Conservation (phyloP, 2,797 vertebrate genomes). For the Chaetophractus vellerosus region DNA sequence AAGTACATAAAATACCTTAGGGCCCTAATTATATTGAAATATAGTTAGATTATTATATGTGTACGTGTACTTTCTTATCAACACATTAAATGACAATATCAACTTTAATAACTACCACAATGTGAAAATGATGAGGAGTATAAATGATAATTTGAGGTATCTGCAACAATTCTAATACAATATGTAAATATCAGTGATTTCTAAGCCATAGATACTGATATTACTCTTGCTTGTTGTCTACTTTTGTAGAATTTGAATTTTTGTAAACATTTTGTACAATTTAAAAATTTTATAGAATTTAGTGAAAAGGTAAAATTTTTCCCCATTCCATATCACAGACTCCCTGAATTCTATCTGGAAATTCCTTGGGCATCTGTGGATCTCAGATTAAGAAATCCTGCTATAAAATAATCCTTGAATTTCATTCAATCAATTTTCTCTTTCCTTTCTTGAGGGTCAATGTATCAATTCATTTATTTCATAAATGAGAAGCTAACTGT, state of each 20-base stretch:
- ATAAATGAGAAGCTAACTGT: background rate
- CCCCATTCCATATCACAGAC: background rate
- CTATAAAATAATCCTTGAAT: background rate
- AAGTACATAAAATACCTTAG: background rate
- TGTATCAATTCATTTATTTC: background rate
- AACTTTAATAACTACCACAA: background rate
- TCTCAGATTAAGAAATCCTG: background rate
- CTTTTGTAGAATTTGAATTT: background rate
- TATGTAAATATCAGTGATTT: background rate
- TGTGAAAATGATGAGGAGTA: conserved; percentile 21
- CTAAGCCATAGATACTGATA: background rate
- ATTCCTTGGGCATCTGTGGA: background rate
- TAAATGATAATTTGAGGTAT: background rate
- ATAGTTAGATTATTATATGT: background rate
- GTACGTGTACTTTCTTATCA: background rate
- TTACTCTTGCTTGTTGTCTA: background rate
- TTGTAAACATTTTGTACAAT: too few relatives aligned
- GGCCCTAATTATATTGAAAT: conserved; percentile 29
- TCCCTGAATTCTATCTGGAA: background rate
- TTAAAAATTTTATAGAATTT: background rate
- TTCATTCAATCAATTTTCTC: background rate
- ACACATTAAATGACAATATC: background rate
- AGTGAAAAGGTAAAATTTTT: background rate
- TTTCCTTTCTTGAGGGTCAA: background rate
- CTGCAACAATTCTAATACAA: background rate